Evolutionary conservation across 2,797 vertebrate genomes (phyloP), one percentile per base, ranked within the genome.

Genomic region (Cygnus olor): DNA sequence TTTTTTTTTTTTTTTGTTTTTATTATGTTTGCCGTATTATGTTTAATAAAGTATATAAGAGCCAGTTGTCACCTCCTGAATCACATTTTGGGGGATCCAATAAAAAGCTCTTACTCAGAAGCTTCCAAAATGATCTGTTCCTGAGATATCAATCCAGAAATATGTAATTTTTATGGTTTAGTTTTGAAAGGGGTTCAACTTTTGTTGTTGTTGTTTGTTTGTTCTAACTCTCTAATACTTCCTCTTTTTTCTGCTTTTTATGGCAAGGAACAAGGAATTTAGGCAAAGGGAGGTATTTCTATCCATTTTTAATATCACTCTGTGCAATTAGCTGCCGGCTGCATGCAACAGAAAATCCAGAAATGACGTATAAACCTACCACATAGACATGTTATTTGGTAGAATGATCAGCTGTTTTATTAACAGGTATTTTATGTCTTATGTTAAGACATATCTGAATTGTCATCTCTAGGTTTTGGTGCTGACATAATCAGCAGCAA

Each of bases 381-480:
- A 54, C 6, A 28, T 2, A 68, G 40, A 27, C 13, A 22, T 61
- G 21, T 0, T 42, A 14, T 57, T 93, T 58, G 4, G 42, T 88
- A 47, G 20, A 84, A 69, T 27, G 32, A 76, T 93, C 13, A 79
- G 24, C 21, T 69, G 8, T n/a, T 81, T 79, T 68, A 66, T 79
- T 73, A 63, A 45, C 45, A 45, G 19, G 10, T 45, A 45, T 45
- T 38, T 38, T 38, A 38, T 38, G 38, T 38, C 38, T 38, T 45
- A 20, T 45, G 27, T 6, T 58, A 15, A 92, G 30, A 84, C 77
- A 78, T 5, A 44, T 70, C 89, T 79, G 78, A 85, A 64, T 60
- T 66, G 15, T 53, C 47, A 73, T 82, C 21, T 72, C 87, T 40
- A 64, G 56, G 27, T 87, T 93, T 93, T 57, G 66, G 36, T 30